Evolutionary conservation across 2,888 invertebrate genomes (phyloP).

Genomic region (Plusia festucae): DNA sequence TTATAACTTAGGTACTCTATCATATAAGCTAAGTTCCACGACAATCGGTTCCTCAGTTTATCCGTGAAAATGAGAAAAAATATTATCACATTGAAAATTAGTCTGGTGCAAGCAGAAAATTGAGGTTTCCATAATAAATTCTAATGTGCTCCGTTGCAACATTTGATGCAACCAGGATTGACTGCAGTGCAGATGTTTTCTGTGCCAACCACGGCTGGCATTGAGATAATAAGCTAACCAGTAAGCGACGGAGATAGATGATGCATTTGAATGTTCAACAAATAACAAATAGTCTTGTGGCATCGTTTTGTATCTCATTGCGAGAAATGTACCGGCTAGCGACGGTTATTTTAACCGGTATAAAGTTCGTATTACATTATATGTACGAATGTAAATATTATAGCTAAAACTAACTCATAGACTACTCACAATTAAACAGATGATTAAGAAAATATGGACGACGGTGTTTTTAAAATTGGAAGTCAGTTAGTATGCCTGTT

Average conservation of each 20-base stretch:
- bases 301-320: neutral
- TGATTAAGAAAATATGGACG: too few relatives aligned
- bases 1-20: too few relatives aligned
- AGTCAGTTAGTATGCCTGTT: too few relatives aligned
- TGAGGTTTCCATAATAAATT: constrained; percentile 40
- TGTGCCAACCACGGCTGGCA: constrained; percentile 34
- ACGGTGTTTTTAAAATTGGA: too few relatives aligned
- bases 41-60: neutral
- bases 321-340: neutral
- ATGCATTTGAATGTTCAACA: constrained; percentile 15
- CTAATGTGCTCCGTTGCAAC: constrained; percentile 27
- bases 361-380: neutral
- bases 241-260: constrained; percentile 35
- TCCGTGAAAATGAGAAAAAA: neutral
- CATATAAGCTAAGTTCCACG: neutral
- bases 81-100: neutral
- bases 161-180: constrained; percentile 21
- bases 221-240: constrained; percentile 24
- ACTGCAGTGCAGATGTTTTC: constrained; percentile 47
- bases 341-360: neutral
- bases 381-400: too few relatives aligned
- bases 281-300: neutral
- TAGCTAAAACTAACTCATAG: too few relatives aligned
- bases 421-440: too few relatives aligned
- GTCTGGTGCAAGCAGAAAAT: constrained; percentile 25